phyloP scores from a whole-genome alignment of 2,797 vertebrate genomes.

The Pelobates cultripes region DNA sequence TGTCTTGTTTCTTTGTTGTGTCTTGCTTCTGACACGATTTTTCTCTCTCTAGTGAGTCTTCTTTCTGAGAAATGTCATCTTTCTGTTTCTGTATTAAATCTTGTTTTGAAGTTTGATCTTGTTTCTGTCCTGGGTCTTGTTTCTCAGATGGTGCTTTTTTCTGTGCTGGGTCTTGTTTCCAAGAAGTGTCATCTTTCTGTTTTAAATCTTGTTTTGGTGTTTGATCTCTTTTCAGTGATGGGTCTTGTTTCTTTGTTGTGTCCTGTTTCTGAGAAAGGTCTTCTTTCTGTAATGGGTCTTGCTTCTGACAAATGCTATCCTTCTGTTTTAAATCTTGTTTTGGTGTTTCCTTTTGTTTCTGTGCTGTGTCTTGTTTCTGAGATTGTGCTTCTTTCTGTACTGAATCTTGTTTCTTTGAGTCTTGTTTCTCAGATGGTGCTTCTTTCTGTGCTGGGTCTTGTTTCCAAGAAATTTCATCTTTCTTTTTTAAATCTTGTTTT shows the following conservation, averaged over 20 bases:
- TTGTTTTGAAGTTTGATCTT: no score
- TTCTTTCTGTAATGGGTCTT: not conserved
- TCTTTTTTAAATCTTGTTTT: not conserved
- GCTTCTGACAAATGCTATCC: not conserved
- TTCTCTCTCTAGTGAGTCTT: not conserved
- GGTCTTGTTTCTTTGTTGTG: not conserved
- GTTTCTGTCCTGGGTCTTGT: no score
- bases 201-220: not conserved
- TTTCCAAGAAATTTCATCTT: not conserved
- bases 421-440: not conserved
- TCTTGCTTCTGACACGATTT: not conserved
- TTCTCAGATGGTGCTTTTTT: not conserved
- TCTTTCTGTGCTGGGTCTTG: not conserved
- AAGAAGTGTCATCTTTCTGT: not conserved
- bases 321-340: not conserved
- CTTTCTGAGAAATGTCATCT: no score
- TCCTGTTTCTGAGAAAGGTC: not conserved
- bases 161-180: not conserved
- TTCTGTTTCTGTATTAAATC: no score
- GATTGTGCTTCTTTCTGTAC: not conserved
- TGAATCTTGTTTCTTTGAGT: not conserved
- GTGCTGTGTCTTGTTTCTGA: not conserved
- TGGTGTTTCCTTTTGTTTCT: not conserved
- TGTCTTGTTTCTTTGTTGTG: not conserved
- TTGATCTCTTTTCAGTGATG: not conserved